A percentile compares a stretch with the other conserved stretches of the same genome.
Conservation (phyloP, 2,797 vertebrate genomes). For the Sebastes kiyomatsui region DNA sequence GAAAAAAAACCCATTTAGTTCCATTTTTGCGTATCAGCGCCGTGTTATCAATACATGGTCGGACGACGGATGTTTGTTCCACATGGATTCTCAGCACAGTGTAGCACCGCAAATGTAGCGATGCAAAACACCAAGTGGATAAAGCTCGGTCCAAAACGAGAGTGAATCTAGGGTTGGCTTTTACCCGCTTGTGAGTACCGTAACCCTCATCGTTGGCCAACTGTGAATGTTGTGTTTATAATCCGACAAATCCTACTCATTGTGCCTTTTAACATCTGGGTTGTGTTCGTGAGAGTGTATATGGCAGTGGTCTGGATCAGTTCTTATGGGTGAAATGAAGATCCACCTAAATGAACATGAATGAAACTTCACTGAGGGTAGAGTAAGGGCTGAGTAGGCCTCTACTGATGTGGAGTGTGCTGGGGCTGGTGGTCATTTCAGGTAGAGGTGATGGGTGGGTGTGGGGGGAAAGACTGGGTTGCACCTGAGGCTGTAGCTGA, state of each 20-base stretch:
- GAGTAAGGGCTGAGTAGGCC: slow-evolving; percentile 11
- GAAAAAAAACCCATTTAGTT: no score
- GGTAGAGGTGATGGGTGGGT: slow-evolving; percentile 9
- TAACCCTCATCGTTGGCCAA: background rate
- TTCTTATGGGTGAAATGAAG: slow-evolving; percentile 12
- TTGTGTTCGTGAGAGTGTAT: slow-evolving; percentile 14
- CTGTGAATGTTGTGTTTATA: background rate
- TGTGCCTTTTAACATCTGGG: background rate
- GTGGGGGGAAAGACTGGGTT: slow-evolving; percentile 13
- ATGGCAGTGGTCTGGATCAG: slow-evolving; percentile 29
- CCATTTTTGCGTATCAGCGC: no score
- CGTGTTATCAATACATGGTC: no score
- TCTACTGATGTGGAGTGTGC: slow-evolving; percentile 25
- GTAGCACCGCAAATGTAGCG: background rate
- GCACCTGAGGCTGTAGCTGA: slow-evolving; percentile 62
- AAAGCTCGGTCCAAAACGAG: background rate
- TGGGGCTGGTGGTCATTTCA: slow-evolving; percentile 48
- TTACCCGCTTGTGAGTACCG: no score
- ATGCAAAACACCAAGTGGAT: background rate
- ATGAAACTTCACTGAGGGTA: slow-evolving; percentile 16
- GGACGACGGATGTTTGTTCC: no score
- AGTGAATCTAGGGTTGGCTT: no score
- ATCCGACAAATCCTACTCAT: background rate
- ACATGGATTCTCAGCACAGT: no score
- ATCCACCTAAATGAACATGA: slow-evolving; percentile 1